Percentiles rank a stretch among this genome's conserved stretches.
These are phyloP conservation scores for Oxyscelio sp. DNA, from an alignment of 2,888 invertebrate genomes.

Conservation along the genomic window DNA sequence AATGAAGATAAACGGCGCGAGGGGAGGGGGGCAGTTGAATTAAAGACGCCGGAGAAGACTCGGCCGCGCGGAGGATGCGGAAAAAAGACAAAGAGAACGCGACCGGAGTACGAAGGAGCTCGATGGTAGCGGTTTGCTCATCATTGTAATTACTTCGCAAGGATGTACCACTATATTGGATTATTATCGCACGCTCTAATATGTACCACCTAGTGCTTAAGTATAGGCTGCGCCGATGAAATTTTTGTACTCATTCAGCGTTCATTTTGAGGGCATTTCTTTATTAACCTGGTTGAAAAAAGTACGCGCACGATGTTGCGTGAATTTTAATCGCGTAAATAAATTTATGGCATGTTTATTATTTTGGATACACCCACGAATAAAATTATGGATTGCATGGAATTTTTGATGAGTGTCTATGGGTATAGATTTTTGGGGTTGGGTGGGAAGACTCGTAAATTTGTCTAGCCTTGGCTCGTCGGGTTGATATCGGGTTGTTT, in stretches of 20 bases:
- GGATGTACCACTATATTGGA: slow-evolving; percentile 87
- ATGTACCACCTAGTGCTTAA: slow-evolving; percentile 86
- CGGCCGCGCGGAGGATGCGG: slow-evolving; percentile 41
- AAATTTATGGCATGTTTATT: too few relatives aligned
- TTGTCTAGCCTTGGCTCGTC: too few relatives aligned
- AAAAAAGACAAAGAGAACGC: slow-evolving; percentile 62
- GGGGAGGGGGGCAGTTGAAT: slow-evolving; percentile 22
- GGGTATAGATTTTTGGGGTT: too few relatives aligned
- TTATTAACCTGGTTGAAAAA: too few relatives aligned
- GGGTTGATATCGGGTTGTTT: too few relatives aligned
- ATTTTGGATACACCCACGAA: too few relatives aligned
- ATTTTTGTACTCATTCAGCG: slow-evolving; percentile 57
- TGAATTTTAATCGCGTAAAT: too few relatives aligned
- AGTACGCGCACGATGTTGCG: too few relatives aligned
- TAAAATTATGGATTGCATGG: too few relatives aligned
- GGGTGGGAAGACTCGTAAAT: too few relatives aligned
- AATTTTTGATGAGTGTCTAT: too few relatives aligned
- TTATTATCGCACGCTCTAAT: slow-evolving; percentile 87
- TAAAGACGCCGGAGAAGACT: slow-evolving; percentile 41
- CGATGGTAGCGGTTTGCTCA: slow-evolving; percentile 86
- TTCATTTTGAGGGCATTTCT: slow-evolving; percentile 40
- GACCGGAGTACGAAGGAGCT: slow-evolving; percentile 78
- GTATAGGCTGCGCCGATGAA: slow-evolving; percentile 81
- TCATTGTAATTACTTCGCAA: slow-evolving; percentile 88
- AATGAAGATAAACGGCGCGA: slow-evolving; percentile 18